These are phyloP conservation scores for Prenolepis imparis DNA, from an alignment of 2,888 invertebrate genomes.

Conservation along the genomic window DNA sequence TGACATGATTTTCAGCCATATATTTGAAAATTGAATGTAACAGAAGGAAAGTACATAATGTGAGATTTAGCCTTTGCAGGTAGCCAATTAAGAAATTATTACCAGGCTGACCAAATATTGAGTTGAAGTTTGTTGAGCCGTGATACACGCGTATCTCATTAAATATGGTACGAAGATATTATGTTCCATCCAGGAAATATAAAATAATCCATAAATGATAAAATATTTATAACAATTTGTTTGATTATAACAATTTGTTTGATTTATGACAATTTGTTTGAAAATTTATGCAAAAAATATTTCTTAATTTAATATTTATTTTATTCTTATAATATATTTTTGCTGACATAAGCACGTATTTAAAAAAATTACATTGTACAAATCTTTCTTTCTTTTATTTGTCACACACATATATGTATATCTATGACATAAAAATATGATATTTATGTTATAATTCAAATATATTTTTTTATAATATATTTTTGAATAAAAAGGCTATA, in stretches of 20 bases:
- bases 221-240: background rate
- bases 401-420: background rate
- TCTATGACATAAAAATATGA: background rate
- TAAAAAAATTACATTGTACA: background rate
- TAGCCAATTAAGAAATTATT: conserved; percentile 24
- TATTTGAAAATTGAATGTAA: background rate
- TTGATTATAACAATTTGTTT: background rate
- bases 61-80: conserved; percentile 1
- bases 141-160: background rate
- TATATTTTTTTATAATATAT: background rate
- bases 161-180: background rate
- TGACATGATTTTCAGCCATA: background rate
- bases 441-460: background rate
- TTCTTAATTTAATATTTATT: background rate
- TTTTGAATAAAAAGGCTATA: background rate
- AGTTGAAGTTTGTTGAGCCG: background rate
- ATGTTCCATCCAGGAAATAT: background rate
- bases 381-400: background rate
- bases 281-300: background rate
- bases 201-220: background rate
- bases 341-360: background rate
- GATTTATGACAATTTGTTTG: background rate
- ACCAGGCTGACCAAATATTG: background rate
- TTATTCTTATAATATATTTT: background rate
- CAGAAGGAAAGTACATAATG: background rate